Percentiles rank a stretch among this genome's conserved stretches.
Conservation (phyloP, 37 sponge, comb jelly and placozoan genomes). For the Halichondria panicea region DNA sequence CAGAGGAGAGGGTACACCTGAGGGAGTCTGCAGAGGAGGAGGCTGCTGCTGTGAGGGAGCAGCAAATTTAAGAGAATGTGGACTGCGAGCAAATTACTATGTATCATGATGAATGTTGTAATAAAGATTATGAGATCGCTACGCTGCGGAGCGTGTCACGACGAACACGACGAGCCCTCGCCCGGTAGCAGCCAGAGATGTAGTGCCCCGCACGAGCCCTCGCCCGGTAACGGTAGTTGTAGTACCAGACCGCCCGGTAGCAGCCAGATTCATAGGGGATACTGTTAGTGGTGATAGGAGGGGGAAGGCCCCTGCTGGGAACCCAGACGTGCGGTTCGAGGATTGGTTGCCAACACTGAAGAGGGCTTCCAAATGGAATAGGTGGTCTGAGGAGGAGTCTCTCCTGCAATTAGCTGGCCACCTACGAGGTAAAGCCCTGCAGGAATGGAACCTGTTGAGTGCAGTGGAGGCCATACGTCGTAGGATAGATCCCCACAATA, state of each 20-base stretch:
- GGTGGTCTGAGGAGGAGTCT: conserved; percentile 23
- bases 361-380: conserved; percentile 13
- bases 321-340: conserved; percentile 14
- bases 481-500: conserved; percentile 19
- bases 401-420: conserved; percentile 40
- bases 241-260: not conserved
- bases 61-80: not conserved
- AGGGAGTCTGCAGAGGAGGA: not conserved
- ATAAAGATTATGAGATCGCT: not conserved
- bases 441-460: too few relatives aligned
- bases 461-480: conserved; percentile 3
- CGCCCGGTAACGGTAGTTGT: not conserved
- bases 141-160: not conserved
- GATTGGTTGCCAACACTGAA: conserved; percentile 19
- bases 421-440: too few relatives aligned
- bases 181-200: too few relatives aligned
- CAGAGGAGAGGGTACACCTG: not conserved
- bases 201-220: not conserved
- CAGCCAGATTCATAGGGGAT: not conserved
- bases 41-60: not conserved
- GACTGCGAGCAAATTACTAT: not conserved
- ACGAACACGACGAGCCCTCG: too few relatives aligned
- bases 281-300: not conserved
- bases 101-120: not conserved
- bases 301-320: conserved; percentile 27